Conservation (phyloP, 2,888 invertebrate species). For the Protophormia terraenovae region DNA sequence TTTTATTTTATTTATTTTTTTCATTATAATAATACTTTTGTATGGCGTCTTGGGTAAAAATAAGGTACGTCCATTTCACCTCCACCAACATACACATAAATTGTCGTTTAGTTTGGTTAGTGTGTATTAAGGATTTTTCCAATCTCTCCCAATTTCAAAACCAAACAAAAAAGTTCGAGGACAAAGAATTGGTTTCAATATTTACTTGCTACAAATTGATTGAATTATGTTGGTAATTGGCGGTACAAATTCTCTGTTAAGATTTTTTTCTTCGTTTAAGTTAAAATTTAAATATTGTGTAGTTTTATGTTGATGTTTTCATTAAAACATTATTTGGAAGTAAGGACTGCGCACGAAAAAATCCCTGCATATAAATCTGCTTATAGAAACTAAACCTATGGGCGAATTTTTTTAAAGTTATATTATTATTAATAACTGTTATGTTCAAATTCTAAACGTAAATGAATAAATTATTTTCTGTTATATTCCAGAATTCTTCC, state of each 20-base stretch:
- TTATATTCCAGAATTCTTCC: no score
- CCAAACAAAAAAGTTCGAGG: slow-evolving; percentile 22
- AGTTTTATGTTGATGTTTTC: background rate
- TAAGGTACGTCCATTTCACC: background rate
- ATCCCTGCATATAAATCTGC: no score
- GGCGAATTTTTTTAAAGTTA: no score
- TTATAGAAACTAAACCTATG: no score
- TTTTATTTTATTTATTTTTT: background rate
- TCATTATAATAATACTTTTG: slow-evolving; percentile 36
- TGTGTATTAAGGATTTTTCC: slow-evolving; percentile 35
- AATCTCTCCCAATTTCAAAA: background rate
- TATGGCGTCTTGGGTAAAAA: slow-evolving; percentile 26
- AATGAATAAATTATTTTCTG: no score
- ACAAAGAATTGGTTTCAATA: slow-evolving; percentile 57
- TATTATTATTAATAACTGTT: no score
- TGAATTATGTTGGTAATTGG: slow-evolving; percentile 78
- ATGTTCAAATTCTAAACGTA: no score
- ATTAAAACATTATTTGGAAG: slow-evolving; percentile 1
- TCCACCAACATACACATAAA: slow-evolving; percentile 24
- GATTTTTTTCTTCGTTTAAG: background rate
- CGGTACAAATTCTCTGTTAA: slow-evolving; percentile 31
- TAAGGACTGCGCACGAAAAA: no score
- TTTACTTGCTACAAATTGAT: slow-evolving; percentile 75
- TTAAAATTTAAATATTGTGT: slow-evolving; percentile 30
- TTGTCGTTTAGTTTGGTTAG: slow-evolving; percentile 35